Conservation (phyloP, 2,888 invertebrate species). For the Eristalis tenax region DNA sequence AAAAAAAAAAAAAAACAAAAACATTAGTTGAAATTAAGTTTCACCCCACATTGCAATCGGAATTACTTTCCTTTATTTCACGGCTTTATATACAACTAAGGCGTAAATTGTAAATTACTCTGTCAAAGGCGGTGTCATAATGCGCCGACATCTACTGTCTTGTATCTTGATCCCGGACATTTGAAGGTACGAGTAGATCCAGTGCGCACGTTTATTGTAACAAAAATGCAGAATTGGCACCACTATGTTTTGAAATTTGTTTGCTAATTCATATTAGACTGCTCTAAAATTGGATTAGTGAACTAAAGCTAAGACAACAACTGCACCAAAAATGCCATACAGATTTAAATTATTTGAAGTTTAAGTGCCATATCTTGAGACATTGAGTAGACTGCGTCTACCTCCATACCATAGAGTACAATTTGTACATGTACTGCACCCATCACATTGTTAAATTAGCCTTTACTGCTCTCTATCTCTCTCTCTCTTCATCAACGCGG, state of each 20-base stretch:
- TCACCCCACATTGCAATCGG: slow-evolving; percentile 48
- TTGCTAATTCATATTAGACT: no score
- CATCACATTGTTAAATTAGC: not conserved
- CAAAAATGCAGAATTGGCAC: no score
- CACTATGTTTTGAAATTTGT: no score
- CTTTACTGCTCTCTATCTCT: not conserved
- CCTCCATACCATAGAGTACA: not conserved
- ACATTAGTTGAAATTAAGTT: slow-evolving; percentile 42
- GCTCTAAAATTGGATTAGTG: no score
- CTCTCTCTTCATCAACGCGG: no score
- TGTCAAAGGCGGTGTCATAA: slow-evolving; percentile 31
- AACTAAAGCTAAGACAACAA: no score
- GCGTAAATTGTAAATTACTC: slow-evolving; percentile 38
- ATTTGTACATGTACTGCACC: not conserved
- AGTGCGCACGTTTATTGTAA: no score
- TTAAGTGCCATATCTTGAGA: not conserved
- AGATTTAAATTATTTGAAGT: not conserved
- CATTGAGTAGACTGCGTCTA: not conserved
- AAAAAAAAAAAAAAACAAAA: not conserved
- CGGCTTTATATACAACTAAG: not conserved
- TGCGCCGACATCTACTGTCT: not conserved
- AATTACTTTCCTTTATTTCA: slow-evolving; percentile 27
- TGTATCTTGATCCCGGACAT: no score
- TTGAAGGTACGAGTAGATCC: no score
- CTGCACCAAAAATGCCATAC: no score